Evolutionary conservation across 1,140 invertebrate species (phyloP), one percentile per base, ranked within the genome.

Genomic region (Anadara kagoshimensis): DNA sequence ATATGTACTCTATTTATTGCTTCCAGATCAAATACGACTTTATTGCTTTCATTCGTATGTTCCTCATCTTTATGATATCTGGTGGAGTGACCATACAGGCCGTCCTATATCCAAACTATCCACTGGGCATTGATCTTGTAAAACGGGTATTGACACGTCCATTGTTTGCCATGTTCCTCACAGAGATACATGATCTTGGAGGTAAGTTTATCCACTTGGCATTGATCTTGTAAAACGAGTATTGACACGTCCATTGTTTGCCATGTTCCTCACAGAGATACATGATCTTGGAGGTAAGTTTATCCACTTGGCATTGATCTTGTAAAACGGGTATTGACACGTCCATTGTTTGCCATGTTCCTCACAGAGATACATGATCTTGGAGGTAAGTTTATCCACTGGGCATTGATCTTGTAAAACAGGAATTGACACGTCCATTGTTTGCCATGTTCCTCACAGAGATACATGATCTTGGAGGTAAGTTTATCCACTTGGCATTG

Each of bases 21-120:
- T n/a, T n/a, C n/a, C n/a, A 90, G 89, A 84, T 87, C 7, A 80
- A 84, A 22, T 80, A 89, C 59, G 90, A 91, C 76, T 90, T 91
- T 79, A 73, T 87, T 16, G 85, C 87, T 29, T 91, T 90, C 80
- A 84, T 91, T 54, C 76, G 86, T 8, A 88, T 91, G 85, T 89
- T 89, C 26, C 67, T 89, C n/a, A 83, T 90, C 11, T 86, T 90
- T 22, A 85, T 90, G 76, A 83, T 90, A 36, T 86, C 86, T 56
- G 86, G 88, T 29, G 89, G 88, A 20, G 84, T 90, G 0, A 88
- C 89, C 4, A 90, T 90, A 18, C 89, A 90, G 43, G 89, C 89
- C 7, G 80, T 88, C 14, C 79, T 90, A 20, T 90, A 89, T 73
- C 90, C 90, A 1, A 86, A 88, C 74, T 86, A 83, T 59, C 88